Evolutionary conservation across 2,888 invertebrate species (phyloP), one percentile per base, ranked within the genome.

Genomic region (Sphaerophoria taeniata): DNA sequence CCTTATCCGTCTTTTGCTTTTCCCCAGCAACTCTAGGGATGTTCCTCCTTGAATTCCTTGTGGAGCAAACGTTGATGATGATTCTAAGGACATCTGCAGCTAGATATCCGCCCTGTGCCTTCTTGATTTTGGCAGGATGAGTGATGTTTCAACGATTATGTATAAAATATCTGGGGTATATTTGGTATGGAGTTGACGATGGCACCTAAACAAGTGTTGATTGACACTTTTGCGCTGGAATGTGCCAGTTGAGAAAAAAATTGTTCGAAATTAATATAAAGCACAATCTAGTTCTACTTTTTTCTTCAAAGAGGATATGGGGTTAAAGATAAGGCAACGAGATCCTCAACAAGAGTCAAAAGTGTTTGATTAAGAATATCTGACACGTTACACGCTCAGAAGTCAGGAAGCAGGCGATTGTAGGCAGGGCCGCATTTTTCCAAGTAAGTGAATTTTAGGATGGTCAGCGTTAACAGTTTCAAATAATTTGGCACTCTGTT

Each of bases 151-250:
- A n/a, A 49, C 2, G 24, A 24, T 24, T 24, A 24, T 55, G 7
- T n/a, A 11, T 39, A 3, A n/a, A 36, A 51, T 51, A 72, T 53
- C 24, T 79, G n/a, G 65, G 45, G 36, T 60, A 36, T 58, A 7
- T 58, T 24, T 73, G 61, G 5, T 56, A 63, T 67, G 56, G 14
- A n/a, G 45, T 39, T 67, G 56, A 34, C 58, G 70, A 70, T 75
- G 75, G 58, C 75, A 81, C 81, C 76, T 71, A 31, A 60, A 45
- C 58, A 16, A 71, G 63, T 7, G 43, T 24, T 83, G 78, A 83
- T 78, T 83, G 78, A 79, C 83, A 78, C 58, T 70, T 83, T 61
- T 83, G 63, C 74, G 78, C 74, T 53, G 74, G 73, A 83, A 83
- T 79, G 74, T 83, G 78, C 51, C 43, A 70, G 43, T 36, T 33